phyloP scores from a whole-genome alignment of 92 coral and sea anemone genomes.

The Anthopleura xanthogrammica region DNA sequence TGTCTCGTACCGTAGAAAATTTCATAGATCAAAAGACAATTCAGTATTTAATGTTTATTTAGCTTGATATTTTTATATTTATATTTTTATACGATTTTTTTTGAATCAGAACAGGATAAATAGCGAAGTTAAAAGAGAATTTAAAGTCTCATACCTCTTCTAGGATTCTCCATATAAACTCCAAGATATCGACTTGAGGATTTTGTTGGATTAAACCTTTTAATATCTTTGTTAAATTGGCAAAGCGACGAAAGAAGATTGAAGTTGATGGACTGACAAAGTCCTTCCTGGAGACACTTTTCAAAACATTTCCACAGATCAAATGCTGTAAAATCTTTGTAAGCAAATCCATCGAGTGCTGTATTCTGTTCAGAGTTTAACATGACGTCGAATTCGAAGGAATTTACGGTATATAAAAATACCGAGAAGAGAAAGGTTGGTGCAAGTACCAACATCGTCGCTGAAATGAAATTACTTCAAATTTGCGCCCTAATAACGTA shows the following conservation, averaged over 20 bases:
- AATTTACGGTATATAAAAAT: neutral
- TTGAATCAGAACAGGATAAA: no score
- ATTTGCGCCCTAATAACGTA: no score
- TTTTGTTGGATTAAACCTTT: neutral
- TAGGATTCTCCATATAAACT: constrained; percentile 28
- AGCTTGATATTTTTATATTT: no score
- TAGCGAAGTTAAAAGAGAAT: neutral
- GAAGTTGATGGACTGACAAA: constrained; percentile 20
- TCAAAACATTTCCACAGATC: constrained; percentile 9
- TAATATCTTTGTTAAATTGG: constrained; percentile 14
- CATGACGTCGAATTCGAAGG: neutral
- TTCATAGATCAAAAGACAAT: no score
- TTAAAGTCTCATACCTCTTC: neutral
- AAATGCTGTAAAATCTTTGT: neutral
- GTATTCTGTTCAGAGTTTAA: neutral
- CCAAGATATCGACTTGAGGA: neutral
- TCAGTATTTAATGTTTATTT: no score
- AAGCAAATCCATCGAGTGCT: constrained; percentile 6
- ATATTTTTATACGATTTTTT: no score
- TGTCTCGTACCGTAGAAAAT: no score
- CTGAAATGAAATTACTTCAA: no score
- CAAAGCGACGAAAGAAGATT: neutral
- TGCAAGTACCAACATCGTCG: no score
- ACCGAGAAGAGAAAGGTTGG: neutral
- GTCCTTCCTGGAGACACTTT: neutral